Conservation (phyloP, 2,797 vertebrate genomes). For the Pseudocheirus occidentalis region DNA sequence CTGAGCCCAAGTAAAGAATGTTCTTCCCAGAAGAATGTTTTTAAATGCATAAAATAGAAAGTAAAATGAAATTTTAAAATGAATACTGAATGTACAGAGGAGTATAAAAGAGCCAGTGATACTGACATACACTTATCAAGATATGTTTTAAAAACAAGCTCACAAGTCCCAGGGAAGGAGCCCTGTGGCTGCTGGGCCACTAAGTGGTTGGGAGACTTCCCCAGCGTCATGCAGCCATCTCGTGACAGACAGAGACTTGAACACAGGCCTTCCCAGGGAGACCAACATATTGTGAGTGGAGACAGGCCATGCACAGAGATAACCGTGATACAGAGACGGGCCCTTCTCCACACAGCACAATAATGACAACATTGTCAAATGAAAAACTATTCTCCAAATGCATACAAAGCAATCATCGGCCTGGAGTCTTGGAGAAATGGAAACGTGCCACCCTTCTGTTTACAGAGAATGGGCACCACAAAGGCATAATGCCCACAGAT, state of each 20-base stretch:
- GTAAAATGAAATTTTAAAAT: neutral
- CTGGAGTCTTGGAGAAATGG: neutral
- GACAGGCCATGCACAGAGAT: neutral
- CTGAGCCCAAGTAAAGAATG: neutral
- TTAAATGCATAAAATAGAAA: neutral
- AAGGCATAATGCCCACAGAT: neutral
- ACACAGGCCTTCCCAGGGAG: neutral
- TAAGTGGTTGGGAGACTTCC: neutral
- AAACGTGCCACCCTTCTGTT: too few species aligned
- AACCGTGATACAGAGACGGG: neutral
- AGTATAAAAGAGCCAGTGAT: neutral
- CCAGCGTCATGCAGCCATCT: too few species aligned
- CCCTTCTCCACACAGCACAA: neutral
- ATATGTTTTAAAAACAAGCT: neutral
- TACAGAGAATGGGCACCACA: too few species aligned
- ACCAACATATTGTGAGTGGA: neutral
- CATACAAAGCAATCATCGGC: neutral
- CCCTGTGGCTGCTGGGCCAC: neutral
- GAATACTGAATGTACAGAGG: neutral
- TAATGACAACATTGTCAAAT: neutral
- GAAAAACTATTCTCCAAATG: too few species aligned
- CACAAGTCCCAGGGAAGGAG: too few species aligned
- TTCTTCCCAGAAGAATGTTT: neutral
- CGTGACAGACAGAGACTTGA: neutral
- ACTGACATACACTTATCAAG: neutral